phyloP scores from a whole-genome alignment of 1,140 invertebrate genomes.

The Batillaria attramentaria region DNA sequence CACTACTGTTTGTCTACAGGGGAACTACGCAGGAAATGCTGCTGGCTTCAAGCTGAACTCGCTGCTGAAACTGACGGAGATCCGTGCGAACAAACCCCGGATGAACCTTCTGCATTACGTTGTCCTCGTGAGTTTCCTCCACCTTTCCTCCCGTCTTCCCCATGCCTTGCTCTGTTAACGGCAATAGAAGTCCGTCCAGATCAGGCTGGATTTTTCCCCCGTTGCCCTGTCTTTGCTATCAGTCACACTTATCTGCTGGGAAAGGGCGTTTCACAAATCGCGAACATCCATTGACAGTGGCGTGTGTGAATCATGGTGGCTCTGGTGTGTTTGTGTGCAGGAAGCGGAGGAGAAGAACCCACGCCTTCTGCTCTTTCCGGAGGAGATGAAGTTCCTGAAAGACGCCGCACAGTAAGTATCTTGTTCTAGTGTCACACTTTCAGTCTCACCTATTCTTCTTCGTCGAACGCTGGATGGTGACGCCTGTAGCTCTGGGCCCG shows the following conservation, averaged over 20 bases:
- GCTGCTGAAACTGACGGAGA: conserved; percentile 95
- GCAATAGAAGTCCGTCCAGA: no score
- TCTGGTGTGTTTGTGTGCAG: conserved; percentile 45
- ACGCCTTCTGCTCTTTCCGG: conserved; percentile 60
- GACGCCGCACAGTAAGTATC: conserved; percentile 68
- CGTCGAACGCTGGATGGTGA: no score
- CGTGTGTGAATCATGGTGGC: no score
- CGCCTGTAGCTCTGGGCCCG: no score
- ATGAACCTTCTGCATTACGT: conserved; percentile 98
- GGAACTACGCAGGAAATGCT: conserved; percentile 97
- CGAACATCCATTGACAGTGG: no score
- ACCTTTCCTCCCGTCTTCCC: not conserved
- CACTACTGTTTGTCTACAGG: conserved; percentile 76
- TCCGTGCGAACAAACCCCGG: conserved; percentile 95
- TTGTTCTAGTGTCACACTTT: no score
- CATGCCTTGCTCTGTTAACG: not conserved
- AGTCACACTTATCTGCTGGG: no score
- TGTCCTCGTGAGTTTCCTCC: conserved; percentile 70
- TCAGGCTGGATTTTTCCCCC: no score
- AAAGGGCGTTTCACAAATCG: no score
- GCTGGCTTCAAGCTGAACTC: conserved; percentile 96
- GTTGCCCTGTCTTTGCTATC: no score
- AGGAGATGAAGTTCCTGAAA: conserved; percentile 68
- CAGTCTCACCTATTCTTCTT: no score
- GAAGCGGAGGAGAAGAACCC: conserved; percentile 68